These are phyloP conservation scores for Delia radicum DNA, from an alignment of 1,140 invertebrate species.

Conservation along the genomic window DNA sequence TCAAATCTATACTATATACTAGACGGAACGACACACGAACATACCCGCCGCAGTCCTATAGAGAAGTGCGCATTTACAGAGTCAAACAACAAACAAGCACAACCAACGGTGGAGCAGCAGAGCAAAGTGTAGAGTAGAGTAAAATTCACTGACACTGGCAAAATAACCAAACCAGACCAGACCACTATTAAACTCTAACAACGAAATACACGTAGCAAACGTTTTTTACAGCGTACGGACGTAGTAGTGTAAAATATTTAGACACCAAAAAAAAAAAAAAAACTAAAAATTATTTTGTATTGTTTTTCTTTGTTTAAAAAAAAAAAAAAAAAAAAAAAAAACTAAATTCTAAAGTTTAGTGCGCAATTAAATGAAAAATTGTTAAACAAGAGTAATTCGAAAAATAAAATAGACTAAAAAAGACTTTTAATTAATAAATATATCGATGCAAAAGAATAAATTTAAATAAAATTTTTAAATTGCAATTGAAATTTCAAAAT, in stretches of 20 bases:
- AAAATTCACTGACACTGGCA: not conserved
- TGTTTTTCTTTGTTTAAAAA: constrained; percentile 5
- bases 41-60: too few species aligned
- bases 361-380: constrained; percentile 15
- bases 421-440: not conserved
- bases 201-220: constrained; percentile 17
- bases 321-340: not conserved
- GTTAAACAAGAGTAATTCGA: too few species aligned
- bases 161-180: not conserved
- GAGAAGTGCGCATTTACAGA: constrained; percentile 8
- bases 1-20: not conserved
- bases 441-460: not conserved
- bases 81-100: not conserved
- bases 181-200: not conserved
- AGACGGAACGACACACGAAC: too few species aligned
- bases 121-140: not conserved
- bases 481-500: not conserved
- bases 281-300: not conserved
- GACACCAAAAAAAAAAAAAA: not conserved
- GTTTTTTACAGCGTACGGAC: constrained; percentile 14
- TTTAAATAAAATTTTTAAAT: not conserved
- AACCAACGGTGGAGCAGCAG: not conserved
- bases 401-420: not conserved
- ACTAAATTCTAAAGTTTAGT: not conserved
- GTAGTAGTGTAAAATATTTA: constrained; percentile 5